Conservation (phyloP, 2,797 vertebrate species). For the Dryobates pubescens region DNA sequence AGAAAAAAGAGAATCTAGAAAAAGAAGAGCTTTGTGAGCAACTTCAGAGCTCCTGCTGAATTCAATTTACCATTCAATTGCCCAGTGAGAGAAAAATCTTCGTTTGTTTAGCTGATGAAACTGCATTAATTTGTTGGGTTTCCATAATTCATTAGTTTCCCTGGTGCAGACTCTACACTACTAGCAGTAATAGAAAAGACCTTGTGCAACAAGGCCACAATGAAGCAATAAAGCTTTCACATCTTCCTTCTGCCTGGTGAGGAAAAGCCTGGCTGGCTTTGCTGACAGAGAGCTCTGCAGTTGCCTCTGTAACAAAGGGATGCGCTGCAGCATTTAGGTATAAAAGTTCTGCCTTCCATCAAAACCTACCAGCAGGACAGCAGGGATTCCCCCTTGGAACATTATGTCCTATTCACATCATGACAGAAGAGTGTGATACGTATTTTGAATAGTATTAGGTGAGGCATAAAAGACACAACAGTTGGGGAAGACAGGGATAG, state of each 20-base stretch:
- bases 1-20: slow-evolving; percentile 88
- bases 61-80: background rate
- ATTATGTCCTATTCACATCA: background rate
- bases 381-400: background rate
- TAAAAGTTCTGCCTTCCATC: background rate
- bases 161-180: background rate
- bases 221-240: background rate
- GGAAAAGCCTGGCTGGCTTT: background rate
- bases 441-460: background rate
- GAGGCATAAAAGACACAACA: background rate
- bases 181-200: background rate
- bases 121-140: background rate
- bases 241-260: background rate
- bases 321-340: background rate
- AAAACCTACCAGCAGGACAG: background rate
- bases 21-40: background rate
- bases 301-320: background rate
- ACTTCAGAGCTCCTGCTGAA: background rate
- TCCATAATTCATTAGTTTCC: background rate
- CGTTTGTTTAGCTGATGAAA: background rate
- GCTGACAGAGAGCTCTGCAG: background rate
- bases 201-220: background rate
- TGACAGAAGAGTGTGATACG: accelerated
- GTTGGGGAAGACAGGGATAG: accelerated
- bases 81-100: background rate